Evolutionary conservation across 2,113 vertebrate species (phyloP).

Genomic region (Tupaia tana): DNA sequence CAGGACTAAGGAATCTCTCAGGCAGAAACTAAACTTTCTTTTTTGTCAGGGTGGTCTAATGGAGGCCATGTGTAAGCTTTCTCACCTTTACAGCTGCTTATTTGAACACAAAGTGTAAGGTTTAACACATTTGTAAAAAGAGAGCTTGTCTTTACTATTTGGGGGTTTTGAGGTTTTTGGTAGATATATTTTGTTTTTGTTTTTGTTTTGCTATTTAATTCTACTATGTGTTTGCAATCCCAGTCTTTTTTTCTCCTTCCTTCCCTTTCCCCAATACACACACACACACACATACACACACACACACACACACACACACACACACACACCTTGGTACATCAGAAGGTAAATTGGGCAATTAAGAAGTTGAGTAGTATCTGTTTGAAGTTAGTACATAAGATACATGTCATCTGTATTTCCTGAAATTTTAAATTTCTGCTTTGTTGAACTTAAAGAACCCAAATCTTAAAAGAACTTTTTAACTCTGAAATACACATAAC

Average conservation of each 20-base stretch:
- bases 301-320: too few relatives aligned
- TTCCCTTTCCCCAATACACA: too few relatives aligned
- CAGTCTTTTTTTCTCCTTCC: neutral
- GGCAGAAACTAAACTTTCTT: neutral
- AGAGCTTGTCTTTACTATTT: neutral
- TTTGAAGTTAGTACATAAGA: neutral
- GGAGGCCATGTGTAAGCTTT: neutral
- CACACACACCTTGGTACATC: neutral
- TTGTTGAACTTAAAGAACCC: neutral
- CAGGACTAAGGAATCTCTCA: neutral
- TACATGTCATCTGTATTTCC: neutral
- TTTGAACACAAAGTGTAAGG: neutral
- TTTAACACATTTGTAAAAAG: neutral
- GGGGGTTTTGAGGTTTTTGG: too few relatives aligned
- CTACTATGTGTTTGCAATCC: neutral
- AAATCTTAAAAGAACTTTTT: slow-evolving; percentile 1
- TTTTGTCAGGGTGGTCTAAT: neutral
- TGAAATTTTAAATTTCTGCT: neutral
- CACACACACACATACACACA: too few relatives aligned
- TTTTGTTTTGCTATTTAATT: neutral
- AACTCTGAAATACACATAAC: slow-evolving; percentile 13
- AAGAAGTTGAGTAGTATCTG: neutral
- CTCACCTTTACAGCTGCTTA: neutral
- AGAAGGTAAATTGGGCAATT: neutral
- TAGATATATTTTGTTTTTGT: too few relatives aligned